Percentiles rank a stretch among this genome's conserved stretches.
Evolutionary conservation across 2,113 vertebrate genomes (phyloP).

Genomic region (Lophochroa leadbeateri): DNA sequence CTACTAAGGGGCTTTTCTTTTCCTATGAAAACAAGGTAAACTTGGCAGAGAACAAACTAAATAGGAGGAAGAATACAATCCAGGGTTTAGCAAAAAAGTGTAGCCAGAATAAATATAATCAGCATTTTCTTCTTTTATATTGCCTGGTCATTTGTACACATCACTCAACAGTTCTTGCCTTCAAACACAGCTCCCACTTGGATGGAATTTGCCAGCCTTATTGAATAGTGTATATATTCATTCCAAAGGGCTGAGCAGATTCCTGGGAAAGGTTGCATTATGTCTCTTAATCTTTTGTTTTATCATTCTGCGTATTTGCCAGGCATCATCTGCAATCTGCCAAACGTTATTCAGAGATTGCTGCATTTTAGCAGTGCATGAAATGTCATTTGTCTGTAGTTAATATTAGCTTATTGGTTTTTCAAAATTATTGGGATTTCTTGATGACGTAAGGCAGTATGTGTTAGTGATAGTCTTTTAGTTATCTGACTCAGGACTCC

Average conservation of each 20-base stretch:
- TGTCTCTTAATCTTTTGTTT: constrained; percentile 1
- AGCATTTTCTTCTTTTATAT: background rate
- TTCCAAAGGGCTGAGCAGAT: background rate
- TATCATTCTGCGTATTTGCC: background rate
- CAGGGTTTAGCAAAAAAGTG: background rate
- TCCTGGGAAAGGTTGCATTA: background rate
- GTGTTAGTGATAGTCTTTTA: background rate
- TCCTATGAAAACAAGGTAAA: background rate
- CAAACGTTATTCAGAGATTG: background rate
- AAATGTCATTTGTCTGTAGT: background rate
- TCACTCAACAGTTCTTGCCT: background rate
- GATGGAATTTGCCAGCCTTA: background rate
- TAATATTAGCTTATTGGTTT: background rate
- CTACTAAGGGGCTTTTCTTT: background rate
- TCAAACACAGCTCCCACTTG: background rate
- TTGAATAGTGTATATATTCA: background rate
- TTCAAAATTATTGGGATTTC: background rate
- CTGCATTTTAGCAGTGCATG: background rate
- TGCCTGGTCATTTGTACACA: background rate
- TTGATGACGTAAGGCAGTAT: background rate
- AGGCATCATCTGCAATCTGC: background rate
- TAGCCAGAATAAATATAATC: background rate
- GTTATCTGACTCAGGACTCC: background rate
- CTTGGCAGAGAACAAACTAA: background rate
- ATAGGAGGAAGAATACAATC: background rate